Evolutionary conservation across 2,888 invertebrate genomes (phyloP), one percentile per base, ranked within the genome.

Genomic region (Eurois occulta): DNA sequence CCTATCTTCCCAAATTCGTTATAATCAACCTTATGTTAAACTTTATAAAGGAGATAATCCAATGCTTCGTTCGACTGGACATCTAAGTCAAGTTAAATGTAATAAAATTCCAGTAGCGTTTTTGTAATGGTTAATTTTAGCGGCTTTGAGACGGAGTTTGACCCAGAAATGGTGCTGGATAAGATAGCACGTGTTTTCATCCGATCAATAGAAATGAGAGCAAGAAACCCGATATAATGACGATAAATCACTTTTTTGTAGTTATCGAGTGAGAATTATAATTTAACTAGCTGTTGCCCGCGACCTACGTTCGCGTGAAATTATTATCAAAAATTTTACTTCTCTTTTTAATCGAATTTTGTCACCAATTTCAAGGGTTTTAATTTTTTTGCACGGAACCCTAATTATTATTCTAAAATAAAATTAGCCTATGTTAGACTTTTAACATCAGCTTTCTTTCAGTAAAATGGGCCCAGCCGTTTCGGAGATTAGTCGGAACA

Each of bases 71-170:
- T 64, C 1, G 13, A 52, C 28, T 41, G 79, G 68, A 78, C 72
- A 75, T 72, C 13, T 64, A 58, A 74, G 70, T 81, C 66, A 65
- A 72, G 80, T 80, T 82, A 88, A 87, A 86, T 81, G 79, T 81
- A 73, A 87, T 85, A 69, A 83, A 88, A 85, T 86, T 86, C 72
- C 69, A 68, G 67, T 32, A 65, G 75, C 72, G 74, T 79, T 88
- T 85, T 84, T 86, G 64, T 80, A 77, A 78, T 79, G 75, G 80
- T 80, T 84, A 78, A 84, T 86, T 86, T 80, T 72, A 77, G 75
- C 69, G 72, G 67, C 55, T 83, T 76, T 72, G 69, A 62, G 52
- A 77, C 62, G 52, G 62, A 64, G 55, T 85, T 60, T 80, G 78
- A 81, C 78, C 75, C 65, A 81, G 55, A 84, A 81, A 71, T 35